These are phyloP conservation scores for Cydia splendana DNA, from an alignment of 1,140 invertebrate genomes.

Conservation along the genomic window DNA sequence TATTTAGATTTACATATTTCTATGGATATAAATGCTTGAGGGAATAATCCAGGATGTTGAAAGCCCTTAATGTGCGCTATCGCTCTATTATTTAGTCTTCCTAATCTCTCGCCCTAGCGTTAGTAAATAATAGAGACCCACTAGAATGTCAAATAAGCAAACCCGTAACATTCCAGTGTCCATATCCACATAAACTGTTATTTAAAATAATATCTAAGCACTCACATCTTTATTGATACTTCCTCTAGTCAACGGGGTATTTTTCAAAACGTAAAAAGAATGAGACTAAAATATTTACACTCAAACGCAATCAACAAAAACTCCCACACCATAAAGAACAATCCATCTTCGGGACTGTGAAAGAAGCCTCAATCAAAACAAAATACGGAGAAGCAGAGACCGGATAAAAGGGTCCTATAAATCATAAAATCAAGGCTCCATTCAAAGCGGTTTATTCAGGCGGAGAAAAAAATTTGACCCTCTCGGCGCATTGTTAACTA, in stretches of 20 bases:
- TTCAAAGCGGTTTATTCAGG: slow-evolving; percentile 71
- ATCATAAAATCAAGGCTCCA: slow-evolving; percentile 77
- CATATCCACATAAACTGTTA: not conserved
- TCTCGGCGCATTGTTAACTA: slow-evolving; percentile 58
- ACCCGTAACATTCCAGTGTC: not conserved
- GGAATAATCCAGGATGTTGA: slow-evolving; percentile 55
- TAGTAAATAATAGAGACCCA: slow-evolving; percentile 45
- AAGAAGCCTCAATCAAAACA: slow-evolving; percentile 78
- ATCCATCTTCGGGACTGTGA: slow-evolving; percentile 73
- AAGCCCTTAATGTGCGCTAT: slow-evolving; percentile 46
- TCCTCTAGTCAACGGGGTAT: slow-evolving; percentile 26
- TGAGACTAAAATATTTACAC: slow-evolving; percentile 68
- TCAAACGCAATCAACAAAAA: slow-evolving; percentile 67
- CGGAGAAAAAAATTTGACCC: slow-evolving; percentile 66
- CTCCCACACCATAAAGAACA: slow-evolving; percentile 74
- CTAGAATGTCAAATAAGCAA: slow-evolving; percentile 13
- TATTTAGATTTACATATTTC: not conserved
- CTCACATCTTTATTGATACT: slow-evolving; percentile 1
- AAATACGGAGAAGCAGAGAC: slow-evolving; percentile 69
- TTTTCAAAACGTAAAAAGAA: slow-evolving; percentile 42
- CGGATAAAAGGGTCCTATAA: slow-evolving; percentile 74
- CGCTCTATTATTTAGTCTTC: slow-evolving; percentile 59
- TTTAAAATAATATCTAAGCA: not conserved
- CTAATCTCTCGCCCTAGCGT: slow-evolving; percentile 39
- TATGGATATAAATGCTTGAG: slow-evolving; percentile 39